These are phyloP conservation scores for Isoperla grammatica DNA, from an alignment of 2,888 invertebrate species.

Conservation along the genomic window DNA sequence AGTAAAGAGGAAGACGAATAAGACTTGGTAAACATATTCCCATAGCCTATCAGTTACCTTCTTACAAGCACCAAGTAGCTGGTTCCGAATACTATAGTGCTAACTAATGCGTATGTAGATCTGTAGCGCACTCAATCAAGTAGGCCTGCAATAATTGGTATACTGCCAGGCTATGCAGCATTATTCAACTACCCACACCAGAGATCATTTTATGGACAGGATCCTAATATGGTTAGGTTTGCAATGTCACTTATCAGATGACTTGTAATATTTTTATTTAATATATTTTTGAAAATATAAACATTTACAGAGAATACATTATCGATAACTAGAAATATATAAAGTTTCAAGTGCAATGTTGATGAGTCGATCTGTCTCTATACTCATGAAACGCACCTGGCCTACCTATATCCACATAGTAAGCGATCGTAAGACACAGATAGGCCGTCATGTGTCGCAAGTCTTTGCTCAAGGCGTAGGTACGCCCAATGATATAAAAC, in stretches of 20 bases:
- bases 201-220: background rate
- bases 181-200: slow-evolving; percentile 1
- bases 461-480: too few relatives aligned
- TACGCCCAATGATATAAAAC: background rate
- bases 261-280: slow-evolving; percentile 11
- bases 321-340: background rate
- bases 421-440: background rate
- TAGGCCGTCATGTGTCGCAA: background rate
- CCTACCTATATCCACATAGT: background rate
- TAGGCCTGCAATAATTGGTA: background rate
- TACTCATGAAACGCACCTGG: background rate
- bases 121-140: too few relatives aligned
- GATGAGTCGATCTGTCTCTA: background rate
- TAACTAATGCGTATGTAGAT: too few relatives aligned
- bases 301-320: slow-evolving; percentile 10
- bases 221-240: slow-evolving; percentile 3
- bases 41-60: too few relatives aligned
- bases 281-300: slow-evolving; percentile 14
- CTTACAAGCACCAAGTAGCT: too few relatives aligned
- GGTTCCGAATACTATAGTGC: too few relatives aligned
- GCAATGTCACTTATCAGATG: slow-evolving; percentile 6
- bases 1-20: too few relatives aligned
- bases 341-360: background rate
- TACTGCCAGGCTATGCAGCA: background rate
- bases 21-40: too few relatives aligned